Base-by-base conservation (phyloP, 2,888 invertebrate genomes). In the Melinopterus prodromus region DNA sequence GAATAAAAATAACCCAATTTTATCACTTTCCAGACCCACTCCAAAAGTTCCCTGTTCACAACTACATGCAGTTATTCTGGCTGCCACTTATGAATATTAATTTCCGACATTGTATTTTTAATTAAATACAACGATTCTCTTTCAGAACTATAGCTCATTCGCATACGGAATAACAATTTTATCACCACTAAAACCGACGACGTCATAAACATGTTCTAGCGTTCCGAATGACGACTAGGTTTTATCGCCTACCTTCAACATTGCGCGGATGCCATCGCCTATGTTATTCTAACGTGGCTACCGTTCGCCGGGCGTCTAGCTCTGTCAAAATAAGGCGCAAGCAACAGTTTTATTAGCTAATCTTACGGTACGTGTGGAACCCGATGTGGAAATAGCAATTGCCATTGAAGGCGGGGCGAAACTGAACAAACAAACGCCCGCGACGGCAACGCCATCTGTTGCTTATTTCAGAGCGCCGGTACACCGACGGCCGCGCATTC, bases 281-380 rank as follows among this genome's bases (percentile, higher is more conserved):
- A 12, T 53, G 53, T 53, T 53, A 53, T 53, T 7, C 53, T 53
- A 7, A 53, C 53, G 12, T 12, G 53, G 53, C 5, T 53, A 36
- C 37, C 5, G 53, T 9, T 2, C 53, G 1, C 53, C 53, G 9
- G 12, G 36, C 74, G 35, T 36, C 26, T 74, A 6, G 6, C 35
- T 35, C 36, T 9, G 37, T 36, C 74, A 26, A 74, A 36, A 36
- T 35, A 35, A 74, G 37, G 35, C 71, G 74, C 16, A 74, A 74
- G 36, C 74, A 74, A 74, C 74, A 74, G 12, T 74, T 74, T 74
- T 74, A 74, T 74, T n/a, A n/a, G 36, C 26, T 35, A 74, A n/a
- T 37, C 74, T 35, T 74, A 74, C 36, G 35, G 35, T 74, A 74
- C 74, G 74, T 74, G 74, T 35, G 74, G 36, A 35, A 7, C 53